Base-by-base conservation (phyloP, 2,888 invertebrate genomes). In the Drosophila monieri region DNA sequence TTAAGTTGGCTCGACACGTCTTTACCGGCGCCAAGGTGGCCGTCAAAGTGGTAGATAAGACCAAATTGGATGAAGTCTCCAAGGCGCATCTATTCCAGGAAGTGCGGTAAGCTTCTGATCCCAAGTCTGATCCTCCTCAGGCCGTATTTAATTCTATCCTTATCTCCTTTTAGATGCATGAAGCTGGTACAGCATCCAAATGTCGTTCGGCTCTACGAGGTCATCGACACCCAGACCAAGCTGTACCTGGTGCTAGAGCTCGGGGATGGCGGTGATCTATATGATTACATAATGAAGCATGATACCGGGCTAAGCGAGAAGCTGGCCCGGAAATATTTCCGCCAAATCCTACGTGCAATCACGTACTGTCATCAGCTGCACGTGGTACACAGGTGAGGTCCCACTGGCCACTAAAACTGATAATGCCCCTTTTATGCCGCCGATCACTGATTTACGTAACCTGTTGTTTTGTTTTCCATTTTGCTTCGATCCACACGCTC, bases 151-250 rank as follows among this genome's bases (percentile, higher is more conserved):
- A 14, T n/a, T 35, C 35, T 14, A 14, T 35, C 35, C n/a, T n/a
- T 14, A 30, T 43, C 3, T 5, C 27, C 23, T n/a, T 18, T 46
- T 55, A 94, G 98, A 76, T 99, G 99, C 92, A 99, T 99, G 99
- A 99, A 99, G 92, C 93, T 99, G 85, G 99, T 99, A 48, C 99
- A 99, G 91, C 99, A 99, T 93, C 99, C 99, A 32, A 98, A 99
- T 93, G 99, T 99, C 41, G 99, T 99, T 48, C 94, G 99, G 60
- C 93, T 99, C 52, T 99, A 99, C 93, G 99, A 99, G 93, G 99
- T 99, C 74, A 99, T 99, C 90, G 99, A 99, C 93, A 99, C 99
- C 37, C 97, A 98, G 91, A 98, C 98, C 74, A 99, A 99, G 93
- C 93, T 99, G 89, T 98, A 98, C 93, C 94, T 98, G 91, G 98